phyloP scores from a whole-genome alignment of 1,140 invertebrate genomes.

The Brachionus asplanchnoidis region DNA sequence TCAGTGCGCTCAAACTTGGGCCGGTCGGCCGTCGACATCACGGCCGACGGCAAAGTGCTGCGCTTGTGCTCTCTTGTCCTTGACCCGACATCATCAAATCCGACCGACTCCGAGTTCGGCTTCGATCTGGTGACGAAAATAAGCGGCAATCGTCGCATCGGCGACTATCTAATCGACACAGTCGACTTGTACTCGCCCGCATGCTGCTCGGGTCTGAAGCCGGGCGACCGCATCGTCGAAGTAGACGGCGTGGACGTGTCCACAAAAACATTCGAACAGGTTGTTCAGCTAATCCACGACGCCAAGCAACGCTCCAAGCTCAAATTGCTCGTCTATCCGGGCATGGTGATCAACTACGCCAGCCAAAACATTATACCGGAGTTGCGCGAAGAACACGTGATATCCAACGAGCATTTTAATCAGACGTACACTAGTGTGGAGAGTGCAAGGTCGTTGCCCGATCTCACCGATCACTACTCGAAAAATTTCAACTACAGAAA shows the following conservation, averaged over 20 bases:
- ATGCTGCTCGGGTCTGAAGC: background rate
- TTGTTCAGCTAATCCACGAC: constrained; percentile 28
- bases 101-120: constrained; percentile 34
- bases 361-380: constrained; percentile 8
- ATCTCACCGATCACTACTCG: background rate
- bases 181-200: constrained; percentile 27
- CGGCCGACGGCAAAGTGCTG: constrained; percentile 26
- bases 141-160: background rate
- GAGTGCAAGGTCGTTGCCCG: background rate
- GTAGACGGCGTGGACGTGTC: constrained; percentile 21
- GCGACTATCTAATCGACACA: constrained; percentile 37
- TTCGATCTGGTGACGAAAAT: constrained; percentile 34
- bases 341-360: constrained; percentile 16
- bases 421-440: constrained; percentile 30
- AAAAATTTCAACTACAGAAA: background rate
- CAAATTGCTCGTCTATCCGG: constrained; percentile 24
- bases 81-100: constrained; percentile 13
- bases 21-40: constrained; percentile 38
- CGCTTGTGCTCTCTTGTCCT: constrained; percentile 2
- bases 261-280: constrained; percentile 19
- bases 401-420: constrained; percentile 3
- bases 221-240: constrained; percentile 20
- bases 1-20: constrained; percentile 20
- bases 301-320: constrained; percentile 9
- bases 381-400: background rate